Conservation (phyloP, 1,140 invertebrate species). For the Lethocerus indicus region DNA sequence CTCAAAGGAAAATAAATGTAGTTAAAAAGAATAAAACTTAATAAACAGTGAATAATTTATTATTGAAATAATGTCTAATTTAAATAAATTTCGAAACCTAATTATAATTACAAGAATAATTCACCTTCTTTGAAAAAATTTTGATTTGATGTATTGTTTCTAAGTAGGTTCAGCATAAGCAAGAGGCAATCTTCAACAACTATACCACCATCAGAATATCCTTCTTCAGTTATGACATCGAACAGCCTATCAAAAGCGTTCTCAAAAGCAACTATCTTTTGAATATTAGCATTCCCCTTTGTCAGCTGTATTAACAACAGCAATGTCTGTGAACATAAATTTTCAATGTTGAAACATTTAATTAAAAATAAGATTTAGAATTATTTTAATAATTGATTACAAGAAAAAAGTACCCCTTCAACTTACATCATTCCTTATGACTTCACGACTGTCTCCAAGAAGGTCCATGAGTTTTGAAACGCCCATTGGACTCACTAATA, state of each 20-base stretch:
- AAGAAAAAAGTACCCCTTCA: background rate
- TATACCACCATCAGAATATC: constrained; percentile 86
- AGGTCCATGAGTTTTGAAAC: constrained; percentile 96
- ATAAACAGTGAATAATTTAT: too few species aligned
- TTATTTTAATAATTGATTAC: background rate
- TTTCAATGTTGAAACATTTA: background rate
- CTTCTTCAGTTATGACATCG: constrained; percentile 84
- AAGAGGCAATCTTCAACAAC: constrained; percentile 95
- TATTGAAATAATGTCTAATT: too few species aligned
- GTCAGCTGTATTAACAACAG: constrained; percentile 86
- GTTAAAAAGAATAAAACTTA: too few species aligned
- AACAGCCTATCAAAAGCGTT: constrained; percentile 94
- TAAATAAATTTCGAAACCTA: too few species aligned
- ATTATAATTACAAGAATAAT: too few species aligned
- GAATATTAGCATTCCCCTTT: constrained; percentile 92
- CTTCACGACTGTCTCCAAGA: constrained; percentile 81
- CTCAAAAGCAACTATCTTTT: constrained; percentile 99
- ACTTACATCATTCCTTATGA: constrained; percentile 85
- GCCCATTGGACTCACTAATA: constrained; percentile 91
- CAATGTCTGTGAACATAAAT: constrained; percentile 39
- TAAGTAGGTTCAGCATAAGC: constrained; percentile 85
- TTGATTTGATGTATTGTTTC: constrained; percentile 94
- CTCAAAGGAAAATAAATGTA: too few species aligned
- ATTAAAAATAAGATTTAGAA: background rate
- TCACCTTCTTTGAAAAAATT: constrained; percentile 94